phyloP scores from a whole-genome alignment of 2,113 vertebrate genomes.

The Murina feae region DNA sequence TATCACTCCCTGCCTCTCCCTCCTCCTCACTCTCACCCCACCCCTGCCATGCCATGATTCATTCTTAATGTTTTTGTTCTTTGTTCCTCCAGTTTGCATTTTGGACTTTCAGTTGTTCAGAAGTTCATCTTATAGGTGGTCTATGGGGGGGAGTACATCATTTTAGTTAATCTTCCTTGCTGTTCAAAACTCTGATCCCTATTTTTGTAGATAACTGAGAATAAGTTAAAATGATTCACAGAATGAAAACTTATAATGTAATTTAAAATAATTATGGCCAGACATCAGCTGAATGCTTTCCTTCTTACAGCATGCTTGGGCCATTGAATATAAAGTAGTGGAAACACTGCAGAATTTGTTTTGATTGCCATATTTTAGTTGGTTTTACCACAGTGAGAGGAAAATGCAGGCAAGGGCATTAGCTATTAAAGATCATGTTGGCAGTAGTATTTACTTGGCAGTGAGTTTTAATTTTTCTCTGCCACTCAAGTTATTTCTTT shows the following conservation, averaged over 20 bases:
- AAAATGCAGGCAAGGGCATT: conserved; percentile 42
- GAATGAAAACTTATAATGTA: conserved; percentile 64
- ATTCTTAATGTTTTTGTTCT: conserved; percentile 4
- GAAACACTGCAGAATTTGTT: conserved; percentile 58
- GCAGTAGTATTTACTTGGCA: conserved; percentile 56
- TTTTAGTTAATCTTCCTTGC: conserved; percentile 58
- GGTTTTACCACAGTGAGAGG: conserved; percentile 51
- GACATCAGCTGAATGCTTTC: conserved; percentile 51
- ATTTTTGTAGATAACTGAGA: conserved; percentile 53
- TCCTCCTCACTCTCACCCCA: not conserved
- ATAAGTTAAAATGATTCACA: conserved; percentile 59
- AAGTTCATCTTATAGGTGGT: conserved; percentile 7
- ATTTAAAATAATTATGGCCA: conserved; percentile 60
- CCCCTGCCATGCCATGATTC: not conserved
- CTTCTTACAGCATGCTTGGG: conserved; percentile 17
- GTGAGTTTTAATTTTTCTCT: conserved; percentile 38
- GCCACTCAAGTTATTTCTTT: conserved; percentile 54
- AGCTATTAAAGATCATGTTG: conserved; percentile 58
- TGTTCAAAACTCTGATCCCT: conserved; percentile 30
- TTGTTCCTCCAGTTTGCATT: conserved; percentile 24
- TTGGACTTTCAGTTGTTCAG: conserved; percentile 39
- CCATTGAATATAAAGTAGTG: conserved; percentile 49
- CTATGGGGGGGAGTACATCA: not conserved
- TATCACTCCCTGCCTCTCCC: not conserved
- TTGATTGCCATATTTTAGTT: conserved; percentile 55